Evolutionary conservation across 2,797 vertebrate genomes (phyloP).

Genomic region (Myotis planiceps): DNA sequence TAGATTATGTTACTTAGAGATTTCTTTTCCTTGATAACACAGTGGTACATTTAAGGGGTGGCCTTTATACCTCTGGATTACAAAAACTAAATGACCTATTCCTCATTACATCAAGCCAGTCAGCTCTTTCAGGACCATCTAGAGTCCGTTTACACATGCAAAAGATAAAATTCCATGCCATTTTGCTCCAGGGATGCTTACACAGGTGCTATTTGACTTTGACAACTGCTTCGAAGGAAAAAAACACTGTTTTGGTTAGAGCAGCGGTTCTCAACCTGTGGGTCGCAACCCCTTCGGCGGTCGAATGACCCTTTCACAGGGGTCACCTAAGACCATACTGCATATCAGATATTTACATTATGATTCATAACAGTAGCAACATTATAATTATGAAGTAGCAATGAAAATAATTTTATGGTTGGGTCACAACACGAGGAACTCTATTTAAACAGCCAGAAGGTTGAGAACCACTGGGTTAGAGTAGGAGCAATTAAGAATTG

Average conservation of each 20-base stretch:
- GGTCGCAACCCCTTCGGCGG: no score
- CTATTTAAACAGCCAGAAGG: no score
- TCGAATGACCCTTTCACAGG: no score
- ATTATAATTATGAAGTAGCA: no score
- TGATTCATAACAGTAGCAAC: no score
- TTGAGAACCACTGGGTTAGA: not conserved
- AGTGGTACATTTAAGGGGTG: not conserved
- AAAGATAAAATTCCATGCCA: not conserved
- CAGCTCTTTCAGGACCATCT: not conserved
- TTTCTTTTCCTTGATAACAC: not conserved
- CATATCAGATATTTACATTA: no score
- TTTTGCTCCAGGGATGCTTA: not conserved
- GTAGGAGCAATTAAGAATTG: not conserved
- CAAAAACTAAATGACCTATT: not conserved
- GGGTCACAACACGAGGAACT: no score
- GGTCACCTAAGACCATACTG: no score
- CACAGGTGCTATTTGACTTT: not conserved
- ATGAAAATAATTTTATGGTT: no score
- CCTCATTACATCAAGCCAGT: not conserved
- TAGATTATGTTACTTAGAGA: not conserved
- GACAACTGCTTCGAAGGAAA: not conserved
- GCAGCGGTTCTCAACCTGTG: no score
- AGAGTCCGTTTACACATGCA: not conserved
- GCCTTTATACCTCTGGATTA: not conserved
- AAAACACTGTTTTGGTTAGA: not conserved